Base-by-base conservation (phyloP, 2,113 vertebrate genomes). In the Axis porcinus region DNA sequence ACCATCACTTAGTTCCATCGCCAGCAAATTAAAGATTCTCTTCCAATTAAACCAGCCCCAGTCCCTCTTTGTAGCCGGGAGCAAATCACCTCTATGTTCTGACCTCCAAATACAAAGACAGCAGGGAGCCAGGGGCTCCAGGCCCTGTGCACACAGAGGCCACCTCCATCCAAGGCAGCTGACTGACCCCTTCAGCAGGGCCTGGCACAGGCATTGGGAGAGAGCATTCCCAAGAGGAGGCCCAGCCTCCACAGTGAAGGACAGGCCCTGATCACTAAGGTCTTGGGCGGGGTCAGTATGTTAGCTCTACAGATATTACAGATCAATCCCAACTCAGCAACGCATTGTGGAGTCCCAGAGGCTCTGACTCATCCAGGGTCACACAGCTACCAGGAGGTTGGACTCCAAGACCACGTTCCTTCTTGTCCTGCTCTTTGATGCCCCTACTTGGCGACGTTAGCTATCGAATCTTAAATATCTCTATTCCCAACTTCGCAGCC, bases 21-120 rank as follows among this genome's bases (percentile, higher is more conserved):
- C 86, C 78, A 47, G 85, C 89, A 96, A 95, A 97, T 96, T 97
- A 96, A 94, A 97, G 81, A 70, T 27, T 82, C 57, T 95, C 45
- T 92, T 74, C 96, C 86, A 91, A 97, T 86, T 94, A 94, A 93
- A 40, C 76, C 67, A 54, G 58, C 43, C 60, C 83, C 45, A 74
- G 86, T 30, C 23, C 9, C 50, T 94, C 55, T 93, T 43, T 52
- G 45, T 79, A 85, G 83, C 86, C 81, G 3, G 30, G 55, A 89
- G 84, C 55, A 52, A 89, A 70, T 89, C 83, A 33, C 57, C 30
- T 55, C 78, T 54, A 1, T 4, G 45, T 14, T 89, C 60, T 96
- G 86, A 91, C 70, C 83, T 97, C 82, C 47, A 91, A 86, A 36
- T 67, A 43, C 82, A 93, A 97, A 94, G 52, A 28, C 4, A 40